These are phyloP conservation scores for Battus philenor DNA, from an alignment of 1,140 invertebrate species.

Conservation along the genomic window DNA sequence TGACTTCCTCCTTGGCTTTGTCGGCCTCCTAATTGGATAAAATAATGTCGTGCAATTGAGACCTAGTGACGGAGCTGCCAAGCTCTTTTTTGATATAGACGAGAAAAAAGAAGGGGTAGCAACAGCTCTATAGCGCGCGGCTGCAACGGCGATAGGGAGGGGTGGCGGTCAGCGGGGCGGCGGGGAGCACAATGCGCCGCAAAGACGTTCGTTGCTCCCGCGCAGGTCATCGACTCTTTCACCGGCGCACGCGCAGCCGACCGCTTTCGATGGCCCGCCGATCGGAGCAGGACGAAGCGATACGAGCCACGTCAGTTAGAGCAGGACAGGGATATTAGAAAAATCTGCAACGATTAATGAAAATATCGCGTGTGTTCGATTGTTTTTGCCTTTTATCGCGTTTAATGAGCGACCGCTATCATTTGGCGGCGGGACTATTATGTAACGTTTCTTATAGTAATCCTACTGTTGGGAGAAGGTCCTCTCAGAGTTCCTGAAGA, in stretches of 20 bases:
- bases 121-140: slow-evolving; percentile 30
- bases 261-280: slow-evolving; percentile 64
- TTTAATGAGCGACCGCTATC: slow-evolving; percentile 8
- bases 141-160: slow-evolving; percentile 25
- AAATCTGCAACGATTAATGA: slow-evolving; percentile 35
- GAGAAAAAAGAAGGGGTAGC: too few species aligned
- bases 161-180: slow-evolving; percentile 26
- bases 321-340: slow-evolving; percentile 19
- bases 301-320: slow-evolving; percentile 14
- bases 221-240: slow-evolving; percentile 68
- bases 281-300: slow-evolving; percentile 36
- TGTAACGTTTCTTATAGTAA: too few species aligned
- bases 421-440: too few species aligned
- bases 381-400: slow-evolving; percentile 18
- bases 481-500: too few species aligned
- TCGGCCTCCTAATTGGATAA: too few species aligned
- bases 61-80: too few species aligned
- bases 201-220: slow-evolving; percentile 74
- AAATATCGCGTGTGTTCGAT: slow-evolving; percentile 33
- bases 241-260: slow-evolving; percentile 55
- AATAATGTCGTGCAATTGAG: too few species aligned
- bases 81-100: too few species aligned
- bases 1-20: too few species aligned
- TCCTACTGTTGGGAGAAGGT: too few species aligned
- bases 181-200: slow-evolving; percentile 44